Percentiles rank a stretch among this genome's conserved stretches.
Evolutionary conservation across 2,888 invertebrate genomes (phyloP).

Genomic region (Hermodice carunculata): DNA sequence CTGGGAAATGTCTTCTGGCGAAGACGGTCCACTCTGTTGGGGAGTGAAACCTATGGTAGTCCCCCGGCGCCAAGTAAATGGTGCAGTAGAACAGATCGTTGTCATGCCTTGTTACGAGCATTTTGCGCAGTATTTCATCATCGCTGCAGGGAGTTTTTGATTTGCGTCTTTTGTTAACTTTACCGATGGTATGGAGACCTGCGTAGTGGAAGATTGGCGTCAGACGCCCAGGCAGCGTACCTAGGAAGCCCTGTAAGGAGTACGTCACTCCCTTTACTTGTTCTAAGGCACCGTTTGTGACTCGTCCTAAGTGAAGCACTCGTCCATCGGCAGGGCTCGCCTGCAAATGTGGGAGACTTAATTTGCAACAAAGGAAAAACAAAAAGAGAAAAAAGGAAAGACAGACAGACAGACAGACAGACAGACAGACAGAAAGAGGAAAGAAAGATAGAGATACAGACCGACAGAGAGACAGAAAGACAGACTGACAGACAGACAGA

Average conservation of each 20-base stretch:
- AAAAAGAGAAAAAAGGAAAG: no score
- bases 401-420: no score
- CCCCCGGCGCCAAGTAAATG: slow-evolving; percentile 97
- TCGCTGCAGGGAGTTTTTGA: slow-evolving; percentile 66
- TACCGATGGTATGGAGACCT: no score
- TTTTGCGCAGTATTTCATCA: slow-evolving; percentile 40
- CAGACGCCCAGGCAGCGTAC: slow-evolving; percentile 45
- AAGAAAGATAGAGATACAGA: no score
- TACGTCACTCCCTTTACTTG: slow-evolving; percentile 97
- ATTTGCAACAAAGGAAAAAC: no score
- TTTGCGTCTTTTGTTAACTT: no score
- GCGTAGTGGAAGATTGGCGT: background rate
- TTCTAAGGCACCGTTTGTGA: slow-evolving; percentile 87
- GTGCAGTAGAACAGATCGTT: slow-evolving; percentile 88
- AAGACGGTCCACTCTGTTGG: slow-evolving; percentile 88
- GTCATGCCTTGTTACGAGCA: slow-evolving; percentile 48
- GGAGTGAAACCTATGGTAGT: slow-evolving; percentile 97
- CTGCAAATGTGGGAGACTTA: no score
- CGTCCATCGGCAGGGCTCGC: slow-evolving; percentile 89
- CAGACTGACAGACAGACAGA: no score
- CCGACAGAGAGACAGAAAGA: no score
- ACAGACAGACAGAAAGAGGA: no score
- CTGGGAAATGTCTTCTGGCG: slow-evolving; percentile 92
- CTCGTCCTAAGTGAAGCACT: slow-evolving; percentile 89
- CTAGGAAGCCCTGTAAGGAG: slow-evolving; percentile 89